phyloP scores from a whole-genome alignment of 1,140 invertebrate genomes.

The Nymphalis io region DNA sequence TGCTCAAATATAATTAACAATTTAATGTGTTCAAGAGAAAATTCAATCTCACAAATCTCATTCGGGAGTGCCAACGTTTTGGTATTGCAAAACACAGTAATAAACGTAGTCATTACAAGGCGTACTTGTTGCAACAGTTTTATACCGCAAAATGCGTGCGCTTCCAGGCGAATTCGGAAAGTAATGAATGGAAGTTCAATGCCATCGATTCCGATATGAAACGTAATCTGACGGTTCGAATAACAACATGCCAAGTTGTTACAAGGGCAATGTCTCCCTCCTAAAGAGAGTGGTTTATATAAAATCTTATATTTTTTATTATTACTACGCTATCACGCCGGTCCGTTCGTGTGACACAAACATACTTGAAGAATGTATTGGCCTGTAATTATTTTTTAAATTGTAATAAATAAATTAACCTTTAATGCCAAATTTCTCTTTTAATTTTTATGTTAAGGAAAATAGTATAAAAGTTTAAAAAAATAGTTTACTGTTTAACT shows the following conservation, averaged over 20 bases:
- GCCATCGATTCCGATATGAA: slow-evolving; percentile 15
- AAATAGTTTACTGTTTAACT: too few species aligned
- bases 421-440: too few species aligned
- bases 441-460: too few species aligned
- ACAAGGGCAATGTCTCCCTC: neutral
- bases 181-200: slow-evolving; percentile 39
- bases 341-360: too few species aligned
- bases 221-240: slow-evolving; percentile 1
- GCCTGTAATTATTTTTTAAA: too few species aligned
- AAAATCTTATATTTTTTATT: neutral
- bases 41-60: slow-evolving; percentile 15
- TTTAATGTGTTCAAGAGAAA: neutral
- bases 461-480: too few species aligned
- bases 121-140: slow-evolving; percentile 14
- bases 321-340: too few species aligned
- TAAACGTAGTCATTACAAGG: slow-evolving; percentile 23
- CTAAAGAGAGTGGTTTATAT: neutral
- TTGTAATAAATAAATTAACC: too few species aligned
- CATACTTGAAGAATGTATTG: too few species aligned
- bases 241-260: neutral
- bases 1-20: too few species aligned
- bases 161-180: slow-evolving; percentile 34
- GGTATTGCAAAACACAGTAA: slow-evolving; percentile 38
- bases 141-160: slow-evolving; percentile 28
- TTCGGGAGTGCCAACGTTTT: slow-evolving; percentile 21